Base-by-base conservation (phyloP, 2,113 vertebrate species). In the Arvicanthis niloticus region DNA sequence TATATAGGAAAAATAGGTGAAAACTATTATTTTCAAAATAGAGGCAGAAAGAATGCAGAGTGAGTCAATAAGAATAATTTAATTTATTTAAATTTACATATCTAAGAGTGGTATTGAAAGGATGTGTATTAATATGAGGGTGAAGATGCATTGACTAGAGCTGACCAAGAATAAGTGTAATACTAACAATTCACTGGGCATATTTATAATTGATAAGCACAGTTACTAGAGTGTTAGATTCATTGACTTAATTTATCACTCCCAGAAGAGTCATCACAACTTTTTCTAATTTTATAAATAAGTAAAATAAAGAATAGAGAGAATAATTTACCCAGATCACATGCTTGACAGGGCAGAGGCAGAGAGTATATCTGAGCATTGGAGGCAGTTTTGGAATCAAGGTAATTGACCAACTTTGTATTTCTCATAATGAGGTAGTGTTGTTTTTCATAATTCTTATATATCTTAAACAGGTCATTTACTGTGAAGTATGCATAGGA, bases 231-330 rank as follows among this genome's bases (percentile, higher is more conserved):
- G 58, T 91, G 56, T 91, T 85, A 42, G 22, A 40, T n/a, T 17
- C 86, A 42, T 4, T 75, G 85, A 62, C 40, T 78, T 77, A n/a
- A 93, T 88, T n/a, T 89, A 42, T 65, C 13, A 81, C 31, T 88
- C 5, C 22, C 34, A 45, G 22, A 91, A 65, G 16, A 76, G 7
- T 88, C 80, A 88, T 29, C 84, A 5, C 21, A 56, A 85, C 81
- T 73, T 88, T 84, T 68, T 12, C 22, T 89, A 4, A 77, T 21
- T 94, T 76, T 85, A 42, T 29, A 75, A 7, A 81, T 73, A 16
- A 70, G 53, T 3, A 58, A 95, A 95, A 70, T 60, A 94, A 97
- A 85, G 5, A 45, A 73, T 60, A 5, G 16, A 86, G 11, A 81
- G 1, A 85, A 62, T 34, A 84, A 72, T 65, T 85, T 70, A 12